Conservation (phyloP, 2,797 vertebrate genomes). For the Tachyglossus aculeatus region DNA sequence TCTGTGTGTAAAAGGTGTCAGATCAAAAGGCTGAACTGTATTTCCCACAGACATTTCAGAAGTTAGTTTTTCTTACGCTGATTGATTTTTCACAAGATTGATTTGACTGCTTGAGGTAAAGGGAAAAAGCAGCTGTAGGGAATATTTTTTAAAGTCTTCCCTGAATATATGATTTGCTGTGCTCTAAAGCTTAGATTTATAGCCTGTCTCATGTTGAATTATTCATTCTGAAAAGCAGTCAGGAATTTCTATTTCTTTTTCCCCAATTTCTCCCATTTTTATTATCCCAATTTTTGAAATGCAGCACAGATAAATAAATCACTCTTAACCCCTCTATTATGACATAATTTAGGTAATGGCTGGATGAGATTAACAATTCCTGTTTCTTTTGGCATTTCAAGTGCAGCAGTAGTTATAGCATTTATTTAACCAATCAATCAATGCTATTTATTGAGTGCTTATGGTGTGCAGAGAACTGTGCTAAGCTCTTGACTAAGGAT, state of each 20-base stretch:
- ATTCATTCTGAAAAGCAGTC: conserved; percentile 26
- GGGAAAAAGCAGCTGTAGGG: not conserved
- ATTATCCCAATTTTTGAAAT: conserved; percentile 1
- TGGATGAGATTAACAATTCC: conserved; percentile 36
- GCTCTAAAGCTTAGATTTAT: conserved; percentile 26
- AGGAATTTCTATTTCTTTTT: conserved; percentile 22
- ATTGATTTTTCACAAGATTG: not conserved
- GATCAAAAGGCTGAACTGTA: not conserved
- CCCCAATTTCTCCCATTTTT: conserved; percentile 29
- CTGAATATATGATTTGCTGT: not conserved
- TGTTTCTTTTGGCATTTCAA: too few relatives aligned
- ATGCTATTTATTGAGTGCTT: too few relatives aligned
- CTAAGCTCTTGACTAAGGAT: too few relatives aligned
- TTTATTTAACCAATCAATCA: too few relatives aligned
- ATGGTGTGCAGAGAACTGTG: too few relatives aligned
- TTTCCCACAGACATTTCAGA: not conserved
- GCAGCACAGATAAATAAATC: conserved; percentile 42
- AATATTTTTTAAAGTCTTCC: conserved; percentile 3
- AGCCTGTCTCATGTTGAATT: conserved; percentile 24
- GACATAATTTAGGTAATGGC: too few relatives aligned
- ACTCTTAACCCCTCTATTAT: too few relatives aligned
- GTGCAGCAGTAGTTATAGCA: too few relatives aligned
- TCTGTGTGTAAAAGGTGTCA: not conserved
- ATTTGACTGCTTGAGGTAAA: not conserved
- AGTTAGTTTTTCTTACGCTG: not conserved